Base-by-base conservation (phyloP, 2,113 vertebrate genomes). In the Numida meleagris region DNA sequence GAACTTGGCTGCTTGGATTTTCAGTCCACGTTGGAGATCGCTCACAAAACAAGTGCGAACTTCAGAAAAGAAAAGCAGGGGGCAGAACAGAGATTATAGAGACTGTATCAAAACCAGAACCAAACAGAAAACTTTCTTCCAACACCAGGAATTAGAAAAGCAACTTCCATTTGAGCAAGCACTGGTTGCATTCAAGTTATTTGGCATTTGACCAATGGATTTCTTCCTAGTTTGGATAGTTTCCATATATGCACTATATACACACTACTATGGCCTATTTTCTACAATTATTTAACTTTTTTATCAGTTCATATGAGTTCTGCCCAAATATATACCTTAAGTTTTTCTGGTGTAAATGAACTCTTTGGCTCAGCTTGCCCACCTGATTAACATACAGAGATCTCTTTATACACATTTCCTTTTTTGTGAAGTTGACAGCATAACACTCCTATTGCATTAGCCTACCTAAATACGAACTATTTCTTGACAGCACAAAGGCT, bases 41-140 rank as follows among this genome's bases (percentile, higher is more conserved):
- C 99, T 99, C 90, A 99, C 99, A 78, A 99, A 99, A 91, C 99
- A 99, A 36, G 99, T 98, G 17, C 99, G 98, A 27, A 99, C 99
- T 99, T 96, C 2, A 55, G 5, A 96, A 74, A 89, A 84, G 91
- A 33, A 55, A 72, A 88, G 51, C 24, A 86, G 78, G 19, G 63
- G 14, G 14, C 34, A 82, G 59, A 19, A 15, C 33, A 66, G 24
- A 92, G 63, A 55, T 16, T 8, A 27, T 1, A 82, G 86, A 81
- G 17, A 29, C 21, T 34, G 16, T 16, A n/a, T 0, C n/a, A 76
- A 79, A 71, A 4, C 4, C 17, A 68, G 38, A 80, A 20, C 14
- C 21, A 1, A 8, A 21, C 65, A 86, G 10, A 66, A 89, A 90
- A 55, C 3, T 20, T 10, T 21, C 23, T 42, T 51, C 25, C 25